phyloP scores from a whole-genome alignment of 2,113 vertebrate genomes.

The Rhinichthys klamathensis region DNA sequence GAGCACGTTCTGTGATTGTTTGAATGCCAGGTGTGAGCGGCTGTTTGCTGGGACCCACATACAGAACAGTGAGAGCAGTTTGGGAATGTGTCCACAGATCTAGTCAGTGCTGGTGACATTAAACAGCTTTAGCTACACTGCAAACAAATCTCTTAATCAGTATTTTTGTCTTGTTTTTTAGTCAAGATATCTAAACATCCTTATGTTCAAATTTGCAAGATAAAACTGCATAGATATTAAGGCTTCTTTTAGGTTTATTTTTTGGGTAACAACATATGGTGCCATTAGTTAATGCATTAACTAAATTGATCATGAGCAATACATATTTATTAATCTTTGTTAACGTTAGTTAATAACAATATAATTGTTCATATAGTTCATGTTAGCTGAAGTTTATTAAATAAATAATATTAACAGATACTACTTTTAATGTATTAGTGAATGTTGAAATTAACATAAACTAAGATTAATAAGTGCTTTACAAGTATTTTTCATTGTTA shows the following conservation, averaged over 20 bases:
- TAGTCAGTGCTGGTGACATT: slow-evolving; percentile 21
- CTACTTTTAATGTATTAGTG: too few relatives aligned
- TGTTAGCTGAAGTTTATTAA: too few relatives aligned
- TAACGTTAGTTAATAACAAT: too few relatives aligned
- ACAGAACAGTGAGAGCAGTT: background rate
- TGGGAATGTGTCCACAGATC: background rate
- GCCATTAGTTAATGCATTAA: too few relatives aligned
- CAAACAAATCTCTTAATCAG: slow-evolving; percentile 42
- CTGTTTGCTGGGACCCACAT: slow-evolving; percentile 57
- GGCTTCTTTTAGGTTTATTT: background rate
- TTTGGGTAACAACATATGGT: too few relatives aligned
- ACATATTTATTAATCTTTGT: too few relatives aligned
- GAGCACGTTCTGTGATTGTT: background rate
- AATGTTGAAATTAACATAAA: too few relatives aligned
- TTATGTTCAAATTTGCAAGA: background rate
- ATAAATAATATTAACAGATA: too few relatives aligned
- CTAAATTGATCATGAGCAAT: too few relatives aligned
- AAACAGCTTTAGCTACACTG: slow-evolving; percentile 15
- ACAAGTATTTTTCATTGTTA: too few relatives aligned
- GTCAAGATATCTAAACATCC: slow-evolving; percentile 1
- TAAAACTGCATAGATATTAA: background rate
- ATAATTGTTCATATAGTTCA: too few relatives aligned
- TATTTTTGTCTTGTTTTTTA: background rate
- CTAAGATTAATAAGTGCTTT: too few relatives aligned
- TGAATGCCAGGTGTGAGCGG: slow-evolving; percentile 65